Base-by-base conservation (phyloP, 2,888 invertebrate genomes). In the Euplexia lucipara region DNA sequence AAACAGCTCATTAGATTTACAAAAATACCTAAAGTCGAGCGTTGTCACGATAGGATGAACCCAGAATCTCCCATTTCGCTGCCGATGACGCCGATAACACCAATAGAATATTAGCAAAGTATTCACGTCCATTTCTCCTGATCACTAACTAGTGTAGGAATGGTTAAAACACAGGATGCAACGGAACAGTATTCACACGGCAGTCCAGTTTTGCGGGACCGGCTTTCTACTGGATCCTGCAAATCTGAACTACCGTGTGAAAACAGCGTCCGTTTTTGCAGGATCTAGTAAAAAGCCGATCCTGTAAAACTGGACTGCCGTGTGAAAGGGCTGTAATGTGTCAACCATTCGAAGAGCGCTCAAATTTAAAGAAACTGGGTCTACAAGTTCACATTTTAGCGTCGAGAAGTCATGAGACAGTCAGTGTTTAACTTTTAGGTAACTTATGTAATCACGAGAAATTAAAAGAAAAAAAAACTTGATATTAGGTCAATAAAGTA, bases 71-170 rank as follows among this genome's bases (percentile, higher is more conserved):
- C n/a, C n/a, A n/a, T n/a, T n/a, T n/a, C n/a, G n/a, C n/a, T n/a
- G n/a, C n/a, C n/a, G n/a, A n/a, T n/a, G n/a, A n/a, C n/a, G n/a
- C n/a, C n/a, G n/a, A n/a, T n/a, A n/a, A n/a, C n/a, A 66, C 60
- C 60, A 66, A 60, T 53, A 60, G 58, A 59, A 51, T 47, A 70
- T 60, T 64, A 70, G 61, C 62, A 72, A 72, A 69, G 68, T 65
- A 69, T 72, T 69, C 54, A 69, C 62, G 65, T 71, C 67, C 71
- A 71, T 71, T 71, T 67, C 67, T 57, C 60, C 47, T 62, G 66
- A 68, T 63, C n/a, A n/a, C n/a, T n/a, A 56, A 71, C 66, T 49
- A 63, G 66, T 65, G 66, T 66, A 65, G 59, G 52, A 66, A 71
- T 71, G 60, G 58, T 71, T 16, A 67, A 71, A 71, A 70, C 58